A percentile compares a stretch with the other conserved stretches of the same genome.
Conservation (phyloP, 2,113 vertebrate genomes). For the Alaudala cheleensis region DNA sequence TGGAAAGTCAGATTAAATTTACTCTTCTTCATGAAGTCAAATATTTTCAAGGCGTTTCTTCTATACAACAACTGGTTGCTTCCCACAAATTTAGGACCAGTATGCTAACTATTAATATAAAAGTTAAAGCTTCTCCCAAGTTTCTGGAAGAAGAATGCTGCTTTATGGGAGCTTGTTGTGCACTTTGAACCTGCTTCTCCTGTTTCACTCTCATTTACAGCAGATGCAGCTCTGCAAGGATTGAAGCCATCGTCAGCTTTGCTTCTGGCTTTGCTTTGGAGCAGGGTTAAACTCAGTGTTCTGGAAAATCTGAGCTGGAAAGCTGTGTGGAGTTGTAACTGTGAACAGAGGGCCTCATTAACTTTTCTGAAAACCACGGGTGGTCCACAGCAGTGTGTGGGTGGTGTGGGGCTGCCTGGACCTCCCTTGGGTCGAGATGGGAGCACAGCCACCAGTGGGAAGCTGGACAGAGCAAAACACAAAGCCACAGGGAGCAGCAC, state of each 20-base stretch:
- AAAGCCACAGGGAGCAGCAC: accelerated
- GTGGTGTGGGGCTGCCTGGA: not conserved
- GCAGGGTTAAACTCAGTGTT: not conserved
- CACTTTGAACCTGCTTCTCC: not conserved
- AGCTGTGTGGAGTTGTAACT: not conserved
- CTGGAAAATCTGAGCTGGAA: not conserved
- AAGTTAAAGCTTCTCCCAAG: not conserved
- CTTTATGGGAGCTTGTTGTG: not conserved
- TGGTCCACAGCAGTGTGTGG: not conserved
- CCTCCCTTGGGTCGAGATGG: not conserved
- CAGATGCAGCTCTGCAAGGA: not conserved
- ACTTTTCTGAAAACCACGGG: not conserved
- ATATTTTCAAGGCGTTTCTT: not conserved
- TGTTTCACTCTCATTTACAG: not conserved
- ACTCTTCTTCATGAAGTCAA: not conserved
- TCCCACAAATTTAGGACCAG: not conserved
- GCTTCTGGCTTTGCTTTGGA: not conserved
- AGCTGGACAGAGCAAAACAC: not conserved
- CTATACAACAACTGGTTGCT: not conserved
- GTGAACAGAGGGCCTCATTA: not conserved
- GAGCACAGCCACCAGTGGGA: not conserved
- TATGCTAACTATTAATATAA: not conserved
- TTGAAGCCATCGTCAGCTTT: accelerated
- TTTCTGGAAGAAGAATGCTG: not conserved
- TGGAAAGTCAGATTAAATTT: not conserved